Percentiles rank a stretch among this genome's conserved stretches.
phyloP scores from a whole-genome alignment of 1,140 invertebrate genomes.

The Pararge aegeria region DNA sequence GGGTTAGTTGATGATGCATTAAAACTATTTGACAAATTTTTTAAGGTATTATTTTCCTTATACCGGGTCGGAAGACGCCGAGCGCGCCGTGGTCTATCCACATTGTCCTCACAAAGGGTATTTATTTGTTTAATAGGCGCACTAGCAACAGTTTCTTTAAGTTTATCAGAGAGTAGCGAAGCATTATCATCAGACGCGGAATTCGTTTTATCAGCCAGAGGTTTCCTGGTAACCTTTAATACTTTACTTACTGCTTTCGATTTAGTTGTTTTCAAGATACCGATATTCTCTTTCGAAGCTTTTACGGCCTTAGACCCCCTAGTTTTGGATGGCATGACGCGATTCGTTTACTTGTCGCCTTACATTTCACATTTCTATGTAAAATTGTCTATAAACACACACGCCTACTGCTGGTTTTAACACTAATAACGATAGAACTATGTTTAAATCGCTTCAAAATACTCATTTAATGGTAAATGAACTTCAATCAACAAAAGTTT shows the following conservation, averaged over 20 bases:
- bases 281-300: conserved; percentile 56
- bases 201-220: conserved; percentile 66
- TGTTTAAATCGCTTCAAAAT: not conserved
- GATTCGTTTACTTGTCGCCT: not conserved
- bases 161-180: conserved; percentile 23
- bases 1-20: conserved; percentile 20
- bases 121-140: conserved; percentile 3
- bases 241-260: conserved; percentile 27
- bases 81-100: conserved; percentile 38
- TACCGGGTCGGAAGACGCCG: conserved; percentile 50
- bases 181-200: conserved; percentile 64
- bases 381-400: not conserved
- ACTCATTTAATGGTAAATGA: too few species aligned
- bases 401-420: not conserved
- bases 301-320: conserved; percentile 44
- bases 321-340: conserved; percentile 55
- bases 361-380: not conserved
- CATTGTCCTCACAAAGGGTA: conserved; percentile 10
- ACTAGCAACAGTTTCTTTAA: conserved; percentile 25
- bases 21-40: conserved; percentile 36
- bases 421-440: not conserved
- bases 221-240: conserved; percentile 42
- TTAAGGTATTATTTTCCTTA: conserved; percentile 39
- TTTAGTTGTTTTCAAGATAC: conserved; percentile 30
- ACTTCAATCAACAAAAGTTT: too few species aligned